Evolutionary conservation across 2,113 vertebrate species (phyloP).

Genomic region (Notiomystis cincta): DNA sequence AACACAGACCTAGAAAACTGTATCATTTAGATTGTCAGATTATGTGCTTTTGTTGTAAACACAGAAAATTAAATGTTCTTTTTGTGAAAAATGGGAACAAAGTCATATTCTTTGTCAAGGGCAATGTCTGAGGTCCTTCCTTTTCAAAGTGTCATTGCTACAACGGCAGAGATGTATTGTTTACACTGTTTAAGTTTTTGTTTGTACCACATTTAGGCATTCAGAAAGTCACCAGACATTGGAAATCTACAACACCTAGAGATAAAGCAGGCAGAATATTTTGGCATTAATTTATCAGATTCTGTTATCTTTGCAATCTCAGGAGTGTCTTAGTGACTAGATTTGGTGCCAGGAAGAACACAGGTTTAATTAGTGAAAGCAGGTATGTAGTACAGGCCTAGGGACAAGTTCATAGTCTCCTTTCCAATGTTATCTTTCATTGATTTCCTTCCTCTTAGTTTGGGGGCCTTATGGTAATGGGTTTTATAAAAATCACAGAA

Average conservation of each 20-base stretch:
- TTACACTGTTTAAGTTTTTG: neutral
- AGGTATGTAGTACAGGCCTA: neutral
- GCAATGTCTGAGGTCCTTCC: neutral
- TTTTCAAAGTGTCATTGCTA: neutral
- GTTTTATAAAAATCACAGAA: neutral
- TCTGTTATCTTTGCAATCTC: neutral
- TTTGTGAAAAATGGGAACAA: neutral
- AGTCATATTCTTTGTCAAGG: neutral
- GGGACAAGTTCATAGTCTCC: neutral
- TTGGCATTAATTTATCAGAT: neutral
- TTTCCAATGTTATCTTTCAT: neutral
- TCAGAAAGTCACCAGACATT: neutral
- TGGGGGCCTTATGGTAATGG: rapidly evolving
- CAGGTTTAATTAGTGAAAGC: neutral
- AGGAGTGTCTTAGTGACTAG: neutral
- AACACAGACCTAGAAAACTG: neutral
- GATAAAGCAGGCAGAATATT: neutral
- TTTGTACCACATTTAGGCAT: neutral
- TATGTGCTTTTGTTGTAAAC: neutral
- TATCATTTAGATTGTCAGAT: neutral
- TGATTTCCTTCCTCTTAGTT: neutral
- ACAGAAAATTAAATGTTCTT: neutral
- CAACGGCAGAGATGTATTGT: neutral
- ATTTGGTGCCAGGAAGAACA: neutral
- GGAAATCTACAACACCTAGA: neutral